A percentile compares a stretch with the other conserved stretches of the same genome.
Evolutionary conservation across 2,113 vertebrate genomes (phyloP).

Genomic region (Nothocercus julius): DNA sequence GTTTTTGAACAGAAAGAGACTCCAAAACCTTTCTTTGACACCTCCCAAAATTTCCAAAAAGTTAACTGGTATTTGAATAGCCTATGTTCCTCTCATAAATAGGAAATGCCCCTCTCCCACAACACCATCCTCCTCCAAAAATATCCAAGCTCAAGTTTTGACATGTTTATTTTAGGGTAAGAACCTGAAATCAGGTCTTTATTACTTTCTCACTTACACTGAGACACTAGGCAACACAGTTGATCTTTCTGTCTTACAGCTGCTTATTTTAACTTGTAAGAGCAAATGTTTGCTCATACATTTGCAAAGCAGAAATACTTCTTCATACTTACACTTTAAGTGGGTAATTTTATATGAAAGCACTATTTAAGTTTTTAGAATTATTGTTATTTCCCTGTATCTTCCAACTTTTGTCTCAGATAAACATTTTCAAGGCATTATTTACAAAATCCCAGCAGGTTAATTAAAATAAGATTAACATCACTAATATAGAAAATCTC

Average conservation of each 20-base stretch:
- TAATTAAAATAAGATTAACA: neutral
- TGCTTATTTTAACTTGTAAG: neutral
- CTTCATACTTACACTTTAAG: neutral
- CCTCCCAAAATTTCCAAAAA: neutral
- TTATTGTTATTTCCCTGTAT: neutral
- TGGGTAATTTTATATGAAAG: neutral
- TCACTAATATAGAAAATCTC: neutral
- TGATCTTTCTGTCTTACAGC: neutral
- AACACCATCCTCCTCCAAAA: neutral
- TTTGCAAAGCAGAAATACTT: neutral
- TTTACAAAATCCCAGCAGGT: neutral
- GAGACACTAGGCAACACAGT: neutral
- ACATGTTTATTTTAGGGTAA: neutral
- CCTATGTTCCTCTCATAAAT: fast-evolving
- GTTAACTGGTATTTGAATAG: neutral
- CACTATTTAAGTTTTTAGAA: neutral
- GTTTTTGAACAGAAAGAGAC: neutral
- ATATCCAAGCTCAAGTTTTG: neutral
- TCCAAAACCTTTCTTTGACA: neutral
- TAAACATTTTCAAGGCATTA: neutral
- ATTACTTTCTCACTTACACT: neutral
- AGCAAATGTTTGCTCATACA: neutral
- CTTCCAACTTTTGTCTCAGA: neutral
- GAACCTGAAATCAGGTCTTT: neutral
- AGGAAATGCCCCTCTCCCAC: neutral